Conservation (phyloP, 1,140 invertebrate genomes). For the Tachypleus tridentatus region DNA sequence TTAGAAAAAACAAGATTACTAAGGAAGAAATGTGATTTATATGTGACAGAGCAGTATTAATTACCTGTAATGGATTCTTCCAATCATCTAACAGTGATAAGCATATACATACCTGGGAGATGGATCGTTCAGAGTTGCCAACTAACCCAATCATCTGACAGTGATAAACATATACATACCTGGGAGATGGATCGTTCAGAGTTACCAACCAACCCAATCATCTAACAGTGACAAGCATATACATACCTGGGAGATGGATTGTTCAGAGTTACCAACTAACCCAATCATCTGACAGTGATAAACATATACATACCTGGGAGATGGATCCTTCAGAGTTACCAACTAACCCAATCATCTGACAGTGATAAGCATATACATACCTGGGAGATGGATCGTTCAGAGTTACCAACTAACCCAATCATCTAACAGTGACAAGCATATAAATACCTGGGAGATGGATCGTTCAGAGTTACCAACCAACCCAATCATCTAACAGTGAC, state of each 20-base stretch:
- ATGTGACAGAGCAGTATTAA: no score
- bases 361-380: conserved; percentile 21
- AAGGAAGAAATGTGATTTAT: no score
- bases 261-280: conserved; percentile 52
- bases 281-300: no score
- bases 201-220: conserved; percentile 52
- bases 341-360: no score
- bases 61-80: no score
- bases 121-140: conserved; percentile 49
- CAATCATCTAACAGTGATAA: not conserved
- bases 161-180: conserved; percentile 22
- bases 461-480: conserved; percentile 53
- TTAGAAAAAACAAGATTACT: no score
- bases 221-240: not conserved
- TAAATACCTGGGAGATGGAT: conserved; percentile 38
- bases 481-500: no score
- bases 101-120: conserved; percentile 34
- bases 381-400: conserved; percentile 45
- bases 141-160: no score
- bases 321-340: conserved; percentile 51
- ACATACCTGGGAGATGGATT: conserved; percentile 39
- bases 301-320: conserved; percentile 30
- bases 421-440: not conserved
- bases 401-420: conserved; percentile 52
- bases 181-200: conserved; percentile 46